These are phyloP conservation scores for Leucania comma DNA, from an alignment of 2,888 invertebrate species.

Conservation along the genomic window DNA sequence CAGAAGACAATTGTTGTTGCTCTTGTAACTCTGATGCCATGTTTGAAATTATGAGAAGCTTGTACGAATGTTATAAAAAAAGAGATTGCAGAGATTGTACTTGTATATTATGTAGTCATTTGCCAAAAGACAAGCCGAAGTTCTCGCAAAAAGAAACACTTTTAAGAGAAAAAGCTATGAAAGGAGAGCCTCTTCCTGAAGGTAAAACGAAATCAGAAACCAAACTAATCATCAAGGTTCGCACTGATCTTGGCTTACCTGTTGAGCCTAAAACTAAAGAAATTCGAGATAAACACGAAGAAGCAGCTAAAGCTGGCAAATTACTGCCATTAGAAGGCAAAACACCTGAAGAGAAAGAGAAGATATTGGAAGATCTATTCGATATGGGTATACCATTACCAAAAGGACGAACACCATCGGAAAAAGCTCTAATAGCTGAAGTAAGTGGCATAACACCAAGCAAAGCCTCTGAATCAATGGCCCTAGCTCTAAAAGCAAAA, in stretches of 20 bases:
- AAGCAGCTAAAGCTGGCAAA: slow-evolving; percentile 63
- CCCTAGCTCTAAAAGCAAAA: slow-evolving; percentile 2
- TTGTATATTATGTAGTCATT: slow-evolving; percentile 81
- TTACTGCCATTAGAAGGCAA: slow-evolving; percentile 47
- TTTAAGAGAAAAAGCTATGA: slow-evolving; percentile 43
- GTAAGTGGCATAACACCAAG: slow-evolving; percentile 28
- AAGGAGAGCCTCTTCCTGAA: slow-evolving; percentile 46
- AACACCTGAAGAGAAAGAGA: slow-evolving; percentile 64
- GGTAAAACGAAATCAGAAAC: slow-evolving; percentile 52
- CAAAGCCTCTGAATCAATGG: background rate
- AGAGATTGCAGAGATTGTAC: slow-evolving; percentile 81
- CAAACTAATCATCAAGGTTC: slow-evolving; percentile 64
- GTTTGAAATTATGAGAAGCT: slow-evolving; percentile 84
- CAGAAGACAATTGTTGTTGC: slow-evolving; percentile 60
- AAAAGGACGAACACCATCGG: slow-evolving; percentile 60
- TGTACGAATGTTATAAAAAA: slow-evolving; percentile 83
- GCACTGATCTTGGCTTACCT: slow-evolving; percentile 66
- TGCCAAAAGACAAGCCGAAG: slow-evolving; percentile 35
- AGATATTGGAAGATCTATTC: slow-evolving; percentile 59
- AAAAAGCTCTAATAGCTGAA: slow-evolving; percentile 61
- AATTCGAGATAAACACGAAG: slow-evolving; percentile 58
- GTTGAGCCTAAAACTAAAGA: slow-evolving; percentile 63
- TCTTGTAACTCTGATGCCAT: slow-evolving; percentile 80
- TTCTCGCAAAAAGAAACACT: slow-evolving; percentile 23
- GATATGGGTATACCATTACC: slow-evolving; percentile 48